phyloP scores from a whole-genome alignment of 92 coral and sea anemone species.

The Palythoa heliodiscus region DNA sequence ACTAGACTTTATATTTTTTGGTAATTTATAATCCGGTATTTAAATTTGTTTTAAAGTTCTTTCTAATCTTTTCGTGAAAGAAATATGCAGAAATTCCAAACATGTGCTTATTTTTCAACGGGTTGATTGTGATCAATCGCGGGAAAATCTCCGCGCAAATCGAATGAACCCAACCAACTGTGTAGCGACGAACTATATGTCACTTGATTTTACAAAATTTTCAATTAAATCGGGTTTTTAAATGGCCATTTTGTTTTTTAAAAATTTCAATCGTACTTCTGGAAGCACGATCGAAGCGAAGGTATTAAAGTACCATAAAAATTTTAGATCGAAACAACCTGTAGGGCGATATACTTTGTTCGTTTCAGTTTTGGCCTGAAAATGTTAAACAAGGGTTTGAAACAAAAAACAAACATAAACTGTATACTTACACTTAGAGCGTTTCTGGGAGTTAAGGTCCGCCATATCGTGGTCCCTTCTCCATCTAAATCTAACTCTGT shows the following conservation, averaged over 20 bases:
- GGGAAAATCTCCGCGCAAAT: conserved; percentile 26
- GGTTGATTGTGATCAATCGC: neutral
- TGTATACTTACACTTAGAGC: conserved; percentile 83
- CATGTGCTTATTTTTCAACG: neutral
- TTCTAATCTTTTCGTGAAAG: neutral
- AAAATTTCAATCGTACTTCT: conserved; percentile 4
- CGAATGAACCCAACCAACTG: conserved; percentile 27
- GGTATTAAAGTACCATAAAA: neutral
- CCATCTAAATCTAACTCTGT: conserved; percentile 96
- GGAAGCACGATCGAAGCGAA: neutral
- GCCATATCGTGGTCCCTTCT: conserved; percentile 89
- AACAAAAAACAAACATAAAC: conserved; percentile 32
- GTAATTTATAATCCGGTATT: neutral
- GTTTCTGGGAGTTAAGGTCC: conserved; percentile 91
- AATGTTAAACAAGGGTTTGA: conserved; percentile 15
- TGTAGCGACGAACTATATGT: conserved; percentile 2
- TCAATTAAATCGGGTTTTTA: neutral
- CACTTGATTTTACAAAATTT: neutral
- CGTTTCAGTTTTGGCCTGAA: neutral
- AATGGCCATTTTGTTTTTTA: neutral
- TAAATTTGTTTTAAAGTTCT: neutral
- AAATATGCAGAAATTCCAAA: neutral
- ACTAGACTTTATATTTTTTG: neutral
- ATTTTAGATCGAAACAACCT: neutral
- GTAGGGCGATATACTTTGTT: neutral